Percentiles rank a stretch among this genome's conserved stretches.
phyloP scores from a whole-genome alignment of 2,888 invertebrate species.

The Incurvaria masculella region DNA sequence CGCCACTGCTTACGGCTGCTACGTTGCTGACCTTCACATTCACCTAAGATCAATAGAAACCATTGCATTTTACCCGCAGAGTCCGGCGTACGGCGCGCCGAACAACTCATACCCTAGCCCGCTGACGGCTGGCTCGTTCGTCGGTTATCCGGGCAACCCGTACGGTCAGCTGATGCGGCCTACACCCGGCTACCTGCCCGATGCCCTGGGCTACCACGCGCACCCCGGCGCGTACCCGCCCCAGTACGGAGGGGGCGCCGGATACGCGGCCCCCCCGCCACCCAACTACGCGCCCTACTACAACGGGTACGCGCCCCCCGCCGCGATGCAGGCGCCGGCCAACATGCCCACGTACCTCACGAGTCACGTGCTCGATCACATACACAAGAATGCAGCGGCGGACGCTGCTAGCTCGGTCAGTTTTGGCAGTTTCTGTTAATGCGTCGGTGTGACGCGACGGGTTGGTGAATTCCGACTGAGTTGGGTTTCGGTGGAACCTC shows the following conservation, averaged over 20 bases:
- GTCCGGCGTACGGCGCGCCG: slow-evolving; percentile 34
- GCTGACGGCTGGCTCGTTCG: slow-evolving; percentile 26
- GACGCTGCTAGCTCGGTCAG: slow-evolving; percentile 38
- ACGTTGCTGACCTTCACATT: too few species aligned
- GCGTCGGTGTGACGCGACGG: slow-evolving; percentile 6
- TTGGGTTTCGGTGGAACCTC: too few species aligned
- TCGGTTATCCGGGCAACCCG: slow-evolving; percentile 46
- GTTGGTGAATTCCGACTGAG: not conserved
- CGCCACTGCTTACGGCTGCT: too few species aligned
- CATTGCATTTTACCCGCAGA: not conserved
- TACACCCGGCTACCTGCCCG: slow-evolving; percentile 46
- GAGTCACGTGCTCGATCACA: slow-evolving; percentile 14
- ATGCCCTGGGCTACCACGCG: slow-evolving; percentile 42
- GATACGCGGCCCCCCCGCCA: slow-evolving; percentile 12
- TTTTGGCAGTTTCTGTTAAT: slow-evolving; percentile 53
- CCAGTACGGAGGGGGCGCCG: slow-evolving; percentile 10
- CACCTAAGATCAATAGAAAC: too few species aligned
- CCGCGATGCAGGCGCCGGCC: slow-evolving; percentile 41
- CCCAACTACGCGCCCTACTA: slow-evolving; percentile 30
- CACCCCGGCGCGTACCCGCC: slow-evolving; percentile 12
- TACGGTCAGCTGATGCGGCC: slow-evolving; percentile 47
- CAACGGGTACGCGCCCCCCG: slow-evolving; percentile 47
- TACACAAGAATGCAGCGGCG: slow-evolving; percentile 44
- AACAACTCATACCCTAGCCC: slow-evolving; percentile 14
- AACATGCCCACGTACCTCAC: slow-evolving; percentile 22